Evolutionary conservation across 2,113 vertebrate genomes (phyloP).

Genomic region (Nyctibius bracteatus): DNA sequence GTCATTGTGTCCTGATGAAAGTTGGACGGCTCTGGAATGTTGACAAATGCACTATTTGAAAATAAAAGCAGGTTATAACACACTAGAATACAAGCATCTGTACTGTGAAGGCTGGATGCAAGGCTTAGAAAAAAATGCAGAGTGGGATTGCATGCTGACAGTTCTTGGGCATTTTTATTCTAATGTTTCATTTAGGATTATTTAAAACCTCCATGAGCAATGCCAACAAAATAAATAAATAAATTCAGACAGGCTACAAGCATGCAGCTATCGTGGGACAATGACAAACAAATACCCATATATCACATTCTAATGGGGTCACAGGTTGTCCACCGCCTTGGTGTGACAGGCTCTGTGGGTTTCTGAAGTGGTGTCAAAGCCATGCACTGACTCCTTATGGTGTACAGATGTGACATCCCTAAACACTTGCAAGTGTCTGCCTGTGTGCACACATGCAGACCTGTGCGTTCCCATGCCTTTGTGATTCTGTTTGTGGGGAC

Average conservation of each 20-base stretch:
- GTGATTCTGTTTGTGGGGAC: not conserved
- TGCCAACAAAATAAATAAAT: not conserved
- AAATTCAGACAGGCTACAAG: not conserved
- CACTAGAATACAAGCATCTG: conserved; percentile 57
- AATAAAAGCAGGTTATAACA: conserved; percentile 56
- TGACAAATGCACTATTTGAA: conserved; percentile 51
- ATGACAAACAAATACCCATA: not conserved
- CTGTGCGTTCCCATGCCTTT: not conserved
- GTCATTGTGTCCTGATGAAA: conserved; percentile 34
- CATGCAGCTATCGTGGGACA: not conserved
- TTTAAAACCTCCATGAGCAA: not conserved
- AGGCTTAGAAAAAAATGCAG: not conserved
- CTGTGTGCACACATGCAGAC: not conserved
- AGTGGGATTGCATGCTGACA: not conserved
- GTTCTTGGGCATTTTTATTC: not conserved
- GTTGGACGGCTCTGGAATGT: conserved; percentile 15
- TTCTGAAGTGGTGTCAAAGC: not conserved
- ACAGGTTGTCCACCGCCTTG: not conserved
- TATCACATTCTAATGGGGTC: not conserved
- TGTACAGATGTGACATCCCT: not conserved
- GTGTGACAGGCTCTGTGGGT: not conserved
- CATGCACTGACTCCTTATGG: not conserved
- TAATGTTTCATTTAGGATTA: not conserved
- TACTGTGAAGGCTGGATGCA: conserved; percentile 46
- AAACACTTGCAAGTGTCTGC: not conserved